Conservation (phyloP, 2,888 invertebrate species). For the Acronicta alni region DNA sequence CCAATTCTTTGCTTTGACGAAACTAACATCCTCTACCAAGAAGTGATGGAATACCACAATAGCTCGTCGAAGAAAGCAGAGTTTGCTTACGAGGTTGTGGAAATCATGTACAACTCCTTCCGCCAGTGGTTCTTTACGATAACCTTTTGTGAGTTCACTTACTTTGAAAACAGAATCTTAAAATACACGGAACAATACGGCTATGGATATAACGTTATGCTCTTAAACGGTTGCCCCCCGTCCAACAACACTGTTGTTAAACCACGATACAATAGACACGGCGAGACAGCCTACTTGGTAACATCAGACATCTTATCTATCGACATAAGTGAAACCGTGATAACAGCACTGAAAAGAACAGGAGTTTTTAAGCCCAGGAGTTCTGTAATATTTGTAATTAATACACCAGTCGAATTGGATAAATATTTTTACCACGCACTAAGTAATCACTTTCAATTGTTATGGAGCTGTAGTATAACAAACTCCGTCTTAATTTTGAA, state of each 20-base stretch:
- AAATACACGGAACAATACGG: constrained; percentile 80
- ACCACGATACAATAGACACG: constrained; percentile 80
- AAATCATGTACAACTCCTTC: constrained; percentile 80
- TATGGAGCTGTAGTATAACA: constrained; percentile 87
- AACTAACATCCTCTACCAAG: constrained; percentile 64
- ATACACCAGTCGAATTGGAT: constrained; percentile 68
- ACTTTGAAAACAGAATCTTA: constrained; percentile 82
- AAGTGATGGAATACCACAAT: constrained; percentile 74
- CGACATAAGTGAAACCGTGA: constrained; percentile 73
- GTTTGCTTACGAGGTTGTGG: constrained; percentile 77
- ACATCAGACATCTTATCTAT: constrained; percentile 73
- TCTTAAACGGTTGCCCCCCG: constrained; percentile 78
- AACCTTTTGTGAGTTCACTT: constrained; percentile 84
- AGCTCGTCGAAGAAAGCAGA: constrained; percentile 70
- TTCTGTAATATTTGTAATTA: constrained; percentile 80
- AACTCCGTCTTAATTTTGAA: constrained; percentile 82
- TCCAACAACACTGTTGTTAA: constrained; percentile 70
- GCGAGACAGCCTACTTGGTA: constrained; percentile 79
- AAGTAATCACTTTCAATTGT: constrained; percentile 81
- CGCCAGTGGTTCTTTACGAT: constrained; percentile 83
- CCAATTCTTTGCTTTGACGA: constrained; percentile 52
- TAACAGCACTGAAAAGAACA: constrained; percentile 75
- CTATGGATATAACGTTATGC: constrained; percentile 79
- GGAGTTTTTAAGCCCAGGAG: constrained; percentile 83
- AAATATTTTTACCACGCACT: constrained; percentile 78